Evolutionary conservation across 2,113 vertebrate genomes (phyloP).

Genomic region (Noturus placidus): DNA sequence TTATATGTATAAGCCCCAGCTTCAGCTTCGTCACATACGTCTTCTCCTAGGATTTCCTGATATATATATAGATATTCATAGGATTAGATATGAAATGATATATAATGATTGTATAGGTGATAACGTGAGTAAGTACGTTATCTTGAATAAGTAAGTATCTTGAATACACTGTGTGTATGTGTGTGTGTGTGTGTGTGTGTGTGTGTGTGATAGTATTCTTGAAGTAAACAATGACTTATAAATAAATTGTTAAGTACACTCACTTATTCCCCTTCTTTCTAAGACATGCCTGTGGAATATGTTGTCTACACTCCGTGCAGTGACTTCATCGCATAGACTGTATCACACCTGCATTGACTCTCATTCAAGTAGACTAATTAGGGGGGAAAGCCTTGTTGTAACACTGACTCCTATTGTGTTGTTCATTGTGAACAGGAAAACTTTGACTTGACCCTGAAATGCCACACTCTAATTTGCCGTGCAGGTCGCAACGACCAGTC

Average conservation of each 20-base stretch:
- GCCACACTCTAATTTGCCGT: conserved; percentile 42
- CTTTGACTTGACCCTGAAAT: conserved; percentile 49
- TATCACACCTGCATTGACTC: conserved; percentile 25
- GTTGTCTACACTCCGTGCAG: conserved; percentile 9
- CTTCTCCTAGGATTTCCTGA: no score
- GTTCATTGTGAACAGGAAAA: conserved; percentile 51
- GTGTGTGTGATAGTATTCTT: background rate
- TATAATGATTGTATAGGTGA: background rate
- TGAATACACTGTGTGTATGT: background rate
- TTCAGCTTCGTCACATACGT: no score
- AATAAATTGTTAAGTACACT: conserved; percentile 7
- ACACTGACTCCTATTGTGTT: conserved; percentile 44
- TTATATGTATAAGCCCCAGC: background rate
- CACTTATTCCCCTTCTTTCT: conserved; percentile 7
- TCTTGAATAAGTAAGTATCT: background rate
- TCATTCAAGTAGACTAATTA: conserved; percentile 35
- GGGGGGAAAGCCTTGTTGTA: conserved; percentile 24
- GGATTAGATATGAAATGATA: no score
- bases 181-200: background rate
- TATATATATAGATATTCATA: no score
- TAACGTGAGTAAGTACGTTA: background rate
- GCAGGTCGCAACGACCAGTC: conserved; percentile 38
- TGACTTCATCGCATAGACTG: background rate
- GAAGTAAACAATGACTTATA: conserved; percentile 13
- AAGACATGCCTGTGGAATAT: conserved; percentile 12